Base-by-base conservation (phyloP, 1,140 invertebrate species). In the Nephotettix cincticeps region DNA sequence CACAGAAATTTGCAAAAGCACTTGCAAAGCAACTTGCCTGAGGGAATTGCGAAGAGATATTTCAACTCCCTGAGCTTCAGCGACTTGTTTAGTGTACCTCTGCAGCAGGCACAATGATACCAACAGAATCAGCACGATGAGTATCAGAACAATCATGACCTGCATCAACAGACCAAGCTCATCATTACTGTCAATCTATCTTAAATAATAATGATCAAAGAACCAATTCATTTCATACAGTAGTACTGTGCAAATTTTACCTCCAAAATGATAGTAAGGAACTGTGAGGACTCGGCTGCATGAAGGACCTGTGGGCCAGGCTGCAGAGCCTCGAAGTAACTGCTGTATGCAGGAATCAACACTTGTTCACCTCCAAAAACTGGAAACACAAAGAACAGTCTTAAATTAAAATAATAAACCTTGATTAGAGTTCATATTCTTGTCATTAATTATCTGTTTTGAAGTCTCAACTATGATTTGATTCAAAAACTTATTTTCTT, bases 21-120 rank as follows among this genome's bases (percentile, higher is more conserved):
- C n/a, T n/a, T n/a, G n/a, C n/a, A 51, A 27, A 36, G 63, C 23
- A 28, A 43, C 75, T 81, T 83, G 88, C 87, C 88, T 87, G 69
- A 90, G 85, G 51, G 88, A 90, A 73, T 86, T 88, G 36, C 87
- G 81, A 30, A 93, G 80, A 0, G 88, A 91, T 74, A 92, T 88
- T 77, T 93, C 92, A 45, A 91, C 88, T n/a, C 89, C 91, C 75
- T 91, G 86, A 43, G 88, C 87, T 73, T 87, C 87, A 29, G 87
- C 85, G 68, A 88, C 86, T 73, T 91, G 87, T 75, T 92, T 90
- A 0, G 87, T 87, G 54, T 91, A 90, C 72, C 88, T 86, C 78
- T 92, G 90, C 30, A 92, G 78, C 32, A 92, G 79, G 79, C 90
- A 93, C 14, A 93, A 80, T 0, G 86, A 84, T 9, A 89, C 79